phyloP scores from a whole-genome alignment of 2,888 invertebrate genomes.

The Dasypolia templi region DNA sequence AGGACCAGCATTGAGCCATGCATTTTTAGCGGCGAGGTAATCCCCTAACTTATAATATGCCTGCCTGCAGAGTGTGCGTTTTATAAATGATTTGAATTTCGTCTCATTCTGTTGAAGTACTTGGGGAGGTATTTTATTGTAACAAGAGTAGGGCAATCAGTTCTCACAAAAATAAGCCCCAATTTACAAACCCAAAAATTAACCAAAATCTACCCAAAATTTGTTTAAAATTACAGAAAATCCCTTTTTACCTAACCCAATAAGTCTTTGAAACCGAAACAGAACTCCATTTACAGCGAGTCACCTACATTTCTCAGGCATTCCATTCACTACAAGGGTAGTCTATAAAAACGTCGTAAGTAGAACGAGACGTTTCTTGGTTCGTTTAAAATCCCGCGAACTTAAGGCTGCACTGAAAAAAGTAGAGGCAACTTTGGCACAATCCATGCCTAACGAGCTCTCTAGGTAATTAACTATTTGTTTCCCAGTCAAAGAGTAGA shows the following conservation, averaged over 20 bases:
- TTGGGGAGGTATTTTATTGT: too few relatives aligned
- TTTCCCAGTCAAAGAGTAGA: conserved; percentile 86
- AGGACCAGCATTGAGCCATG: too few relatives aligned
- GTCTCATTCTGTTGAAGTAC: too few relatives aligned
- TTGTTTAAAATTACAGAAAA: too few relatives aligned
- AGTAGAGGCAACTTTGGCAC: conserved; percentile 76
- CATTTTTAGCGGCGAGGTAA: too few relatives aligned
- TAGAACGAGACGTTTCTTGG: conserved; percentile 62
- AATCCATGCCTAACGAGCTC: conserved; percentile 87
- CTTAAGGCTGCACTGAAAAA: conserved; percentile 67
- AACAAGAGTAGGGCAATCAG: neutral
- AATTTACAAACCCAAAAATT: neutral
- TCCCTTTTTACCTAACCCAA: conserved; percentile 4
- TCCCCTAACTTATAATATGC: too few relatives aligned
- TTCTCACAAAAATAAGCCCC: neutral
- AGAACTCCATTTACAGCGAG: conserved; percentile 32
- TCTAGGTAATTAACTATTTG: conserved; percentile 88
- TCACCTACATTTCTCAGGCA: conserved; percentile 61
- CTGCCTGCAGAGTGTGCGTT: too few relatives aligned
- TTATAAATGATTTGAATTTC: too few relatives aligned
- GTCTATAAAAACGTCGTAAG: conserved; percentile 60
- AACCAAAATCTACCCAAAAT: too few relatives aligned
- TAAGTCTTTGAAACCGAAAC: conserved; percentile 33
- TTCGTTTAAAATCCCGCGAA: conserved; percentile 65
- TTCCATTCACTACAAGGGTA: conserved; percentile 52